Evolutionary conservation across 2,113 vertebrate species (phyloP), one percentile per base, ranked within the genome.

Genomic region (Cyanistes caeruleus): DNA sequence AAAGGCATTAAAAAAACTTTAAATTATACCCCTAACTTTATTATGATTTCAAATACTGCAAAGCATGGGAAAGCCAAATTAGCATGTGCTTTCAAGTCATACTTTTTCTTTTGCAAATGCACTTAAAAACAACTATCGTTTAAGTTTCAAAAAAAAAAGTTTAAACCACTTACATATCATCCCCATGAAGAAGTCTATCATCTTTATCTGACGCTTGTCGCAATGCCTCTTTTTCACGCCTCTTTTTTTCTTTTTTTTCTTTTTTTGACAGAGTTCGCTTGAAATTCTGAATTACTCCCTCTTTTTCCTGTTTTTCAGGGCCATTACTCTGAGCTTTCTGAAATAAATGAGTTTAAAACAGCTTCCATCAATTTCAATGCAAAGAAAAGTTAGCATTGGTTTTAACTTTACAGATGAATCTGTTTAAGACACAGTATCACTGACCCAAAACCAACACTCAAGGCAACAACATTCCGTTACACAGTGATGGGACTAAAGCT

Each of bases 231-330:
- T 99, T 99, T 33, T 99, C 99, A 72, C 98, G 98, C 96, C 98
- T 99, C 98, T 99, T 99, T 78, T 99, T 99, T 83, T 99, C 99
- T 44, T 80, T 80, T 46, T 80, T 99, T 95, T 99, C 99, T 80
- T 99, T 99, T 97, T 99, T 99, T 41, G 99, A 99, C 41, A 99
- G 97, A 4, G 99, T 99, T 84, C 99, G 97, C 95, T 99, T 99
- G 97, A 99, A 99, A 96, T 99, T 99, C 96, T 99, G 99, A 82
- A 99, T 99, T 70, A 99, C 99, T 2, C 99, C 99, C 41, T 99
- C 99, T 74, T 99, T 99, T 93, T 99, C 99, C 96, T 98, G 98
- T 77, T 99, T 99, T 68, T 99, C 99, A 3, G 99, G 99, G 30
- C 99, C 99, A 43, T 99, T 99, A 93, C 98, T 99, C 87, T 99